phyloP scores from a whole-genome alignment of 2,888 invertebrate genomes.

The Trachelus troglodyta region DNA sequence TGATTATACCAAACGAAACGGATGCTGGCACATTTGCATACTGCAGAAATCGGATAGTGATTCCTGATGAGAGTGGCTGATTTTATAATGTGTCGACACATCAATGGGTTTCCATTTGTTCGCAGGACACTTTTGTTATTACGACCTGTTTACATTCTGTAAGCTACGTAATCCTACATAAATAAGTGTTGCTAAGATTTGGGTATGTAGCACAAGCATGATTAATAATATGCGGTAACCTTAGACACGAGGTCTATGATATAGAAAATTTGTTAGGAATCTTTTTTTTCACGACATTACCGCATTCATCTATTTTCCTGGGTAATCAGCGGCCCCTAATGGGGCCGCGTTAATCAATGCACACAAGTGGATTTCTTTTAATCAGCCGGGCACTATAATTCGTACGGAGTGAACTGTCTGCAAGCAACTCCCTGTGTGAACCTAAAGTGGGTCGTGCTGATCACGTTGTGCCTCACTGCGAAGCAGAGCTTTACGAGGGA shows the following conservation, averaged over 20 bases:
- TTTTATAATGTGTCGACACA: not conserved
- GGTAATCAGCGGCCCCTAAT: not conserved
- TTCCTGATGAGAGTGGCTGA: not conserved
- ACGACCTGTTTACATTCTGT: not conserved
- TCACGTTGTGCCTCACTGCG: not conserved
- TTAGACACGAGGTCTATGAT: not conserved
- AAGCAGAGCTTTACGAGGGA: not conserved
- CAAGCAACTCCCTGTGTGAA: not conserved
- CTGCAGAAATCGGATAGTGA: not conserved
- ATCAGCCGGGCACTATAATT: not conserved
- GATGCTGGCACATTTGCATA: not conserved
- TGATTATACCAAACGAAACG: not conserved
- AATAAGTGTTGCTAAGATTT: not conserved
- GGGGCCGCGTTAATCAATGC: not conserved
- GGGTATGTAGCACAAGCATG: not conserved
- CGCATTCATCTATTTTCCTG: not conserved
- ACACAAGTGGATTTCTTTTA: not conserved
- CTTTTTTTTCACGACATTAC: not conserved
- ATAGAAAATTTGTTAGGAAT: not conserved
- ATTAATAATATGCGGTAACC: too few species aligned
- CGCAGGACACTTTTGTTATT: not conserved
- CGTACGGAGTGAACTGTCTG: not conserved
- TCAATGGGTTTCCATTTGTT: not conserved
- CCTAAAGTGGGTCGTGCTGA: conserved; percentile 2
- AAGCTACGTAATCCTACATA: not conserved